These are phyloP conservation scores for Laspeyria flexula DNA, from an alignment of 2,888 invertebrate genomes.

Conservation along the genomic window DNA sequence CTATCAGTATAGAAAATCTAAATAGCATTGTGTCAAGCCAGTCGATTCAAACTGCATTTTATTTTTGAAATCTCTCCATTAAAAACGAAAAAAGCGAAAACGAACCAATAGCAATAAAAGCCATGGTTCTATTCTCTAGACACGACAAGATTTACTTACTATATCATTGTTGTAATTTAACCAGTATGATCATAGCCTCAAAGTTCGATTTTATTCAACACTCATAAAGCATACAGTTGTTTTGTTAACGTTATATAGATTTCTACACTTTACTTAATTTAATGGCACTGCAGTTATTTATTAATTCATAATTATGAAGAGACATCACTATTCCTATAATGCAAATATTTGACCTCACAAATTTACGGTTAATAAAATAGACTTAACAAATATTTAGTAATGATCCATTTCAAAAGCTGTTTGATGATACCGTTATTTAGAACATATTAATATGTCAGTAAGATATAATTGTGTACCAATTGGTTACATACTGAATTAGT, in stretches of 20 bases:
- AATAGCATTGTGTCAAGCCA: neutral
- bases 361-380: too few species aligned
- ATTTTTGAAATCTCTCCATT: conserved; percentile 18
- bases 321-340: too few species aligned
- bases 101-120: conserved; percentile 29
- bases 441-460: too few species aligned
- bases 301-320: too few species aligned
- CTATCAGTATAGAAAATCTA: neutral
- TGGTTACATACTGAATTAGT: too few species aligned
- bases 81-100: conserved; percentile 37
- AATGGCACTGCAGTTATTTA: too few species aligned
- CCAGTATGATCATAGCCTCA: neutral
- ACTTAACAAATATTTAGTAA: too few species aligned
- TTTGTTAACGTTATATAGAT: conserved; percentile 17
- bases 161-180: conserved; percentile 10
- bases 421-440: too few species aligned
- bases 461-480: too few species aligned
- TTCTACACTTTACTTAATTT: conserved; percentile 26
- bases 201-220: conserved; percentile 10
- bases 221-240: neutral
- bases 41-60: conserved; percentile 7
- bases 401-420: too few species aligned
- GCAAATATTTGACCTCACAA: too few species aligned
- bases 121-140: conserved; percentile 26
- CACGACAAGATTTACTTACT: conserved; percentile 32